phyloP scores from a whole-genome alignment of 2,888 invertebrate genomes.

The Metalampra italica region DNA sequence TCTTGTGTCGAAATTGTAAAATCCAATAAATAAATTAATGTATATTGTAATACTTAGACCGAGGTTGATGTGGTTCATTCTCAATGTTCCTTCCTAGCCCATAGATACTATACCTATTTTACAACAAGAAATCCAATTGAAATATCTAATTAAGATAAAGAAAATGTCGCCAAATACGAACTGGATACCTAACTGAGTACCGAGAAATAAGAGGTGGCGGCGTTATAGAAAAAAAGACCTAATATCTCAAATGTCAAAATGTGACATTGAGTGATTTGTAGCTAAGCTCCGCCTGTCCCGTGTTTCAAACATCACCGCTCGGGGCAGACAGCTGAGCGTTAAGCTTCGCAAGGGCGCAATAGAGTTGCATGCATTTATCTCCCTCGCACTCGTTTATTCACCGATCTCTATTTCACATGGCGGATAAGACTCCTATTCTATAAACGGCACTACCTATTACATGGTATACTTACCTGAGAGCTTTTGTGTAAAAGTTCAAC shows the following conservation, averaged over 20 bases:
- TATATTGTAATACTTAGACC: no score
- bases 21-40: no score
- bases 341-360: constrained; percentile 67
- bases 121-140: not conserved
- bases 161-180: constrained; percentile 28
- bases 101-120: not conserved
- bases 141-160: constrained; percentile 14
- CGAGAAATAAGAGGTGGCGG: constrained; percentile 66
- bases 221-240: constrained; percentile 77
- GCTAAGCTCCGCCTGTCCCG: constrained; percentile 80
- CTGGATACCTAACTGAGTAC: constrained; percentile 35
- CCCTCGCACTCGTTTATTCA: constrained; percentile 41
- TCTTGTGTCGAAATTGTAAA: no score
- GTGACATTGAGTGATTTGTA: constrained; percentile 80
- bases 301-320: constrained; percentile 79
- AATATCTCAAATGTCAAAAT: constrained; percentile 80
- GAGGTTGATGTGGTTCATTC: no score
- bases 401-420: constrained; percentile 52
- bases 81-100: no score
- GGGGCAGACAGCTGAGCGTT: constrained; percentile 75
- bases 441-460: constrained; percentile 67
- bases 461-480: constrained; percentile 73
- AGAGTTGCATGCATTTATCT: constrained; percentile 59
- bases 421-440: constrained; percentile 67
- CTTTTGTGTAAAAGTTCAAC: constrained; percentile 76